Conservation (phyloP, 2,797 vertebrate genomes). For the Adrianichthys oophorus region DNA sequence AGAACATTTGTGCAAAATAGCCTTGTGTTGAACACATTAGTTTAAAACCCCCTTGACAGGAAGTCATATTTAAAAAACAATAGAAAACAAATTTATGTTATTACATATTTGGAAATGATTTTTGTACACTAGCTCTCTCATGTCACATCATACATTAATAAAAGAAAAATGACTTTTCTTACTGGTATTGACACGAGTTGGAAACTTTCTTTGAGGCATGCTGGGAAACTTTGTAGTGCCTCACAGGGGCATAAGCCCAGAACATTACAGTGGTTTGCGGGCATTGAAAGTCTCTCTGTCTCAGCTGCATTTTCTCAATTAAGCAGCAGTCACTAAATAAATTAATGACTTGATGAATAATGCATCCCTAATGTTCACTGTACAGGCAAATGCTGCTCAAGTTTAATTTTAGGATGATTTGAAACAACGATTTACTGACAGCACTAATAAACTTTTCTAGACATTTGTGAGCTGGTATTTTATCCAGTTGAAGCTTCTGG, state of each 20-base stretch:
- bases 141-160: too few species aligned
- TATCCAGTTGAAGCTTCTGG: too few species aligned
- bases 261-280: conserved; percentile 11
- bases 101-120: too few species aligned
- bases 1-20: too few species aligned
- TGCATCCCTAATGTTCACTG: conserved; percentile 49
- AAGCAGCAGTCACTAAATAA: conserved; percentile 38
- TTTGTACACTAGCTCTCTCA: too few species aligned
- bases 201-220: conserved; percentile 5
- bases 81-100: too few species aligned
- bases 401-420: conserved; percentile 13
- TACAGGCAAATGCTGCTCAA: conserved; percentile 28
- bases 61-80: too few species aligned
- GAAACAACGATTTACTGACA: conserved; percentile 33
- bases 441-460: conserved; percentile 40
- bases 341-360: conserved; percentile 54
- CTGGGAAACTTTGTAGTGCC: conserved; percentile 8
- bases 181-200: not conserved
- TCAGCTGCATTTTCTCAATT: conserved; percentile 13
- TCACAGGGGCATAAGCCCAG: conserved; percentile 1
- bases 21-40: too few species aligned
- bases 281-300: conserved; percentile 7
- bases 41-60: too few species aligned
- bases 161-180: too few species aligned
- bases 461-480: too few species aligned